Evolutionary conservation across 1,140 invertebrate genomes (phyloP).

Genomic region (Coelopa frigida): DNA sequence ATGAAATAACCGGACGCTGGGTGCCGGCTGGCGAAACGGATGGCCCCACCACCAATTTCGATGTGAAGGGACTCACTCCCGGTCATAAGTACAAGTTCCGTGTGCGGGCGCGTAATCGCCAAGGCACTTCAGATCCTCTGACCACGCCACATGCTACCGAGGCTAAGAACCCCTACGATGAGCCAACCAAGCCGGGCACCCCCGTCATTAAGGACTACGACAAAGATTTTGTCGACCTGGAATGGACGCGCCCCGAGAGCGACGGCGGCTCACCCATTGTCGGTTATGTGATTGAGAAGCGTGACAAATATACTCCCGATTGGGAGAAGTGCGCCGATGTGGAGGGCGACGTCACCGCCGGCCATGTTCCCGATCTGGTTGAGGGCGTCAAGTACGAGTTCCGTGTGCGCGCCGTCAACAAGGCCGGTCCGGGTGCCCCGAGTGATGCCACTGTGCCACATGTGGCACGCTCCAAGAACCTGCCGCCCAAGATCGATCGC

Average conservation of each 20-base stretch:
- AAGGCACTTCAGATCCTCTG: conserved; percentile 92
- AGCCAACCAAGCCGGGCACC: conserved; percentile 77
- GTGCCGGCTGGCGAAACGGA: conserved; percentile 84
- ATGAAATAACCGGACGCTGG: conserved; percentile 88
- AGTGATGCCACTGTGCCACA: conserved; percentile 84
- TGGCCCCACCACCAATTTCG: conserved; percentile 64
- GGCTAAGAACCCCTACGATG: conserved; percentile 96
- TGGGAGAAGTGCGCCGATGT: conserved; percentile 85
- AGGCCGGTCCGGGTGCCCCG: conserved; percentile 85
- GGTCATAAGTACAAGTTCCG: conserved; percentile 96
- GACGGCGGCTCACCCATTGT: conserved; percentile 88
- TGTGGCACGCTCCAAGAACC: conserved; percentile 82
- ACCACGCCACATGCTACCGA: conserved; percentile 81
- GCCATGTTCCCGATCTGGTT: conserved; percentile 78
- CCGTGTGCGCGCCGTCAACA: conserved; percentile 87
- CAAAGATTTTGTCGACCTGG: conserved; percentile 87
- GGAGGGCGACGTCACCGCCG: conserved; percentile 72
- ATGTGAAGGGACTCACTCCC: conserved; percentile 71
- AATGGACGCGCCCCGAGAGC: conserved; percentile 78
- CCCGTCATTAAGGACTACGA: conserved; percentile 90
- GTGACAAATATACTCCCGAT: conserved; percentile 78
- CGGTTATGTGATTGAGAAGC: conserved; percentile 93
- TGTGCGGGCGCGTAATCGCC: conserved; percentile 89
- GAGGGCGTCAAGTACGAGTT: conserved; percentile 92
- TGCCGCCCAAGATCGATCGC: conserved; percentile 86